Percentiles rank a stretch among this genome's conserved stretches.
Evolutionary conservation across 1,140 invertebrate species (phyloP).

Genomic region (Tyrophagus putrescentiae): DNA sequence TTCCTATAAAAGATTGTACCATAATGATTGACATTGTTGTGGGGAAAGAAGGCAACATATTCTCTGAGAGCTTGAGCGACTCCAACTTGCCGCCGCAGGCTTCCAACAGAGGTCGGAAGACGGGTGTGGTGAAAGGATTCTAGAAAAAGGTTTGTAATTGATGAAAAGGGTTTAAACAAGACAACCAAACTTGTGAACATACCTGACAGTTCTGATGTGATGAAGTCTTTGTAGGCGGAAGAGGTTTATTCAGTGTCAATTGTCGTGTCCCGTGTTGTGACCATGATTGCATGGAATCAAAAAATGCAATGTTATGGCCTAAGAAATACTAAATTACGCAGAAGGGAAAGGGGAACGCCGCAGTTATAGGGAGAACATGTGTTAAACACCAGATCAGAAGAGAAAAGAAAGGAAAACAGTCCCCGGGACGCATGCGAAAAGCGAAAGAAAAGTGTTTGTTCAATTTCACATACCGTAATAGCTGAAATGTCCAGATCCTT

Average conservation of each 20-base stretch:
- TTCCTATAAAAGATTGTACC: conserved; percentile 19
- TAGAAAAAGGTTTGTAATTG: too few species aligned
- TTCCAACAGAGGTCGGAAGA: conserved; percentile 9
- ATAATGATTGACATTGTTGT: background rate
- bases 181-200: background rate
- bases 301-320: conserved; percentile 12
- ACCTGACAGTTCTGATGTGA: conserved; percentile 11
- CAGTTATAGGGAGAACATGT: background rate
- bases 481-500: conserved; percentile 8
- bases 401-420: background rate
- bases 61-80: conserved; percentile 15
- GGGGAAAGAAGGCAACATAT: conserved; percentile 17
- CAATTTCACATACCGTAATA: conserved; percentile 6
- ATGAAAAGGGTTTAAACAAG: too few species aligned
- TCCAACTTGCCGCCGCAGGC: conserved; percentile 13
- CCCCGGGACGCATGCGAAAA: background rate
- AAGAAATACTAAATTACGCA: conserved; percentile 10
- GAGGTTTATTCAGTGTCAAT: background rate
- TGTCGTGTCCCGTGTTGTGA: background rate
- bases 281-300: conserved; percentile 13
- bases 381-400: background rate
- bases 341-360: background rate
- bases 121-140: conserved; percentile 7
- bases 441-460: background rate
- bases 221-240: conserved; percentile 5